phyloP scores from a whole-genome alignment of 2,113 vertebrate genomes.

The Donacobius atricapilla region DNA sequence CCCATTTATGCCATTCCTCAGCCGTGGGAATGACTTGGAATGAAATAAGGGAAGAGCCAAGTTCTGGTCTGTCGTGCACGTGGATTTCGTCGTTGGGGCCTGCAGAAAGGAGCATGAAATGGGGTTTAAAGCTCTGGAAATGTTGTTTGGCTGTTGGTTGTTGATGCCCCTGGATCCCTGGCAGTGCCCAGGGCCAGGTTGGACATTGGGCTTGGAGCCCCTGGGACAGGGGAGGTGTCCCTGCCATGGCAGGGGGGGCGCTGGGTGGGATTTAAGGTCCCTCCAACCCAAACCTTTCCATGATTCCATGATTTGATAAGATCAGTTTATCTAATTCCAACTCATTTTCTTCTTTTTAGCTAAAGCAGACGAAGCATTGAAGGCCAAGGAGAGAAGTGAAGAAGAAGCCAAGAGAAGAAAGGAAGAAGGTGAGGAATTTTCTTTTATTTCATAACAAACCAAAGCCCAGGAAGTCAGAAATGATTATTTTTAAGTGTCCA shows the following conservation, averaged over 20 bases:
- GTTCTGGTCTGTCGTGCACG: accelerated
- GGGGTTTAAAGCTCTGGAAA: background rate
- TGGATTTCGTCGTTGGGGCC: background rate
- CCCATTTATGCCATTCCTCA: background rate
- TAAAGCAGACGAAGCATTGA: constrained; percentile 91
- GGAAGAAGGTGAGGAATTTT: constrained; percentile 81
- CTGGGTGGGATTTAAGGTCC: background rate
- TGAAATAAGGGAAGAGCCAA: background rate
- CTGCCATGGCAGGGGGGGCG: background rate
- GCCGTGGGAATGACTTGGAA: accelerated
- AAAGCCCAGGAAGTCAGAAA: background rate
- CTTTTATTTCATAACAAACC: background rate
- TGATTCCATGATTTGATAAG: background rate
- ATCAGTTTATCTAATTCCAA: background rate
- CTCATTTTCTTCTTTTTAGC: constrained; percentile 70
- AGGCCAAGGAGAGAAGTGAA: constrained; percentile 89
- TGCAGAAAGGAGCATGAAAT: background rate
- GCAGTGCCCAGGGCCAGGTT: accelerated
- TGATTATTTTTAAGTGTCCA: accelerated
- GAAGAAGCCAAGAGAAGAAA: constrained; percentile 86
- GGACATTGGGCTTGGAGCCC: accelerated
- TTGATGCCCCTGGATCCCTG: background rate
- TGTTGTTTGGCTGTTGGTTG: background rate
- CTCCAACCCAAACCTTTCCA: background rate
- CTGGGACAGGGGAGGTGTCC: background rate